phyloP scores from a whole-genome alignment of 2,888 invertebrate genomes.

The Thera obeliscata region DNA sequence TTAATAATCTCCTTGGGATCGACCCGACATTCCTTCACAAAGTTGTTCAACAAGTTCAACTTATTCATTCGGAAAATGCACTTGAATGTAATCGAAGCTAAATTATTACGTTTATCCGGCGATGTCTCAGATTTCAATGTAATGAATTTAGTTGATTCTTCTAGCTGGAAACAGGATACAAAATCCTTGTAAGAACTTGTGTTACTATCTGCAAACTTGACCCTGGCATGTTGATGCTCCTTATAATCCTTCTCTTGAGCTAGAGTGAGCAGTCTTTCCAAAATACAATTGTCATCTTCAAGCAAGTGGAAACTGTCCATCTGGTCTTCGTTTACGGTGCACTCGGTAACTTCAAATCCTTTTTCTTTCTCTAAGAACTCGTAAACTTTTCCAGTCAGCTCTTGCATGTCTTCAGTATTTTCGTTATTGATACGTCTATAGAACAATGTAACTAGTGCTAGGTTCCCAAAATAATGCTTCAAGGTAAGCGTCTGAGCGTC shows the following conservation, averaged over 20 bases:
- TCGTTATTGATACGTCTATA: slow-evolving; percentile 67
- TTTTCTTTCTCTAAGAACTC: slow-evolving; percentile 47
- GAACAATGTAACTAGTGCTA: slow-evolving; percentile 66
- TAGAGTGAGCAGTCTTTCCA: slow-evolving; percentile 86
- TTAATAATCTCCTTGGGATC: slow-evolving; percentile 87
- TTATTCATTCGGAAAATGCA: slow-evolving; percentile 76
- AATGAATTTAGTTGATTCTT: slow-evolving; percentile 57
- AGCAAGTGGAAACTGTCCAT: slow-evolving; percentile 67
- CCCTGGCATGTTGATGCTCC: slow-evolving; percentile 74
- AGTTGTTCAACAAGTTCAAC: slow-evolving; percentile 53
- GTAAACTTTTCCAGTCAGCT: slow-evolving; percentile 58
- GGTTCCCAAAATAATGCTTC: slow-evolving; percentile 66
- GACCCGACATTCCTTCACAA: slow-evolving; percentile 62
- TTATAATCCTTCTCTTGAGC: slow-evolving; percentile 77
- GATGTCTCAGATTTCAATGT: slow-evolving; percentile 61
- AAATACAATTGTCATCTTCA: slow-evolving; percentile 85
- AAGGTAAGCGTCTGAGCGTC: slow-evolving; percentile 51
- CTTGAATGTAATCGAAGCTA: slow-evolving; percentile 69
- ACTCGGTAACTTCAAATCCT: slow-evolving; percentile 47
- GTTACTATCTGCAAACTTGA: slow-evolving; percentile 83
- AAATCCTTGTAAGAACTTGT: slow-evolving; percentile 82
- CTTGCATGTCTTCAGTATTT: slow-evolving; percentile 62
- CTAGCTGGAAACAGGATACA: slow-evolving; percentile 81
- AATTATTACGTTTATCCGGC: slow-evolving; percentile 60
- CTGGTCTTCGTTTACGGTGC: slow-evolving; percentile 36